Evolutionary conservation across 2,113 vertebrate species (phyloP).

Genomic region (Xenopus tropicalis): DNA sequence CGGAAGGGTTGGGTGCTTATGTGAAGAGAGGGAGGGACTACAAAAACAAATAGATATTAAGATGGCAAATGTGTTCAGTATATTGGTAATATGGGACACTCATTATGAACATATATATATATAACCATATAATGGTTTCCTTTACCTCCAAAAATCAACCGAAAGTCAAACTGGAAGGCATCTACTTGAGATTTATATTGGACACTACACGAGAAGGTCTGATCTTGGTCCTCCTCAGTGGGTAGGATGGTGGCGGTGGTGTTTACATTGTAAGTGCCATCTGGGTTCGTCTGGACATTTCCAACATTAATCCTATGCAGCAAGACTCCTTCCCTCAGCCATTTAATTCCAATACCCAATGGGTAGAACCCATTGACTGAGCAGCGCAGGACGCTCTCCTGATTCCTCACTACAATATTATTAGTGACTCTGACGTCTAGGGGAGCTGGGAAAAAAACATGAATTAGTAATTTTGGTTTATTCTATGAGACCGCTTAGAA

Average conservation of each 20-base stretch:
- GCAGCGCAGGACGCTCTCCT: conserved; percentile 13
- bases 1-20: no score
- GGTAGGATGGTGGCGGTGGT: conserved; percentile 3
- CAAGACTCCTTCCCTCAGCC: not conserved
- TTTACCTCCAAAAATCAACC: conserved; percentile 11
- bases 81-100: no score
- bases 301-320: no score
- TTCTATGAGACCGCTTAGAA: no score
- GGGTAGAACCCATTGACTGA: conserved; percentile 5
- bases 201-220: conserved; percentile 15
- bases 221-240: not conserved
- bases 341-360: not conserved
- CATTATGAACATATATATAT: no score
- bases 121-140: no score
- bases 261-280: conserved; percentile 3
- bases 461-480: no score
- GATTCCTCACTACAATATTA: not conserved
- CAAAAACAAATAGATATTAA: no score
- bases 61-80: no score
- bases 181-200: not conserved
- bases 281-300: not conserved
- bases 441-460: not conserved
- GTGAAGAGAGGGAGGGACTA: no score
- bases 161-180: conserved; percentile 1
- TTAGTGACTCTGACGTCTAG: not conserved